These are phyloP conservation scores for Osedax frankpressi DNA, from an alignment of 2,888 invertebrate species.

Conservation along the genomic window DNA sequence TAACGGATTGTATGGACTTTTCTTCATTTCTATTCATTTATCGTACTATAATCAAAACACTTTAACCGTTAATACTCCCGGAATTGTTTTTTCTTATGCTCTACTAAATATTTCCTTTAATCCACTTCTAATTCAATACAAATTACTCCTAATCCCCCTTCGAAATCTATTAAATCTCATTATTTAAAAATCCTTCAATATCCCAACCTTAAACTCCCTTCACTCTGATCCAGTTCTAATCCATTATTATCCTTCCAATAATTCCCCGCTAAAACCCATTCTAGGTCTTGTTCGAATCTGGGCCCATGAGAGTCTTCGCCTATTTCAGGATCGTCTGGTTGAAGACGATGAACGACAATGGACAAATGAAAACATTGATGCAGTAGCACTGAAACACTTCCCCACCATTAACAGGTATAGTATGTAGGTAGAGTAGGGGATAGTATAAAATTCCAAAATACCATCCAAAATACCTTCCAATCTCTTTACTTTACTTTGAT, in stretches of 20 bases:
- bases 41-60: no score
- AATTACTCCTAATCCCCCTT: background rate
- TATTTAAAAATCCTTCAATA: background rate
- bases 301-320: conserved; percentile 93
- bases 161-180: background rate
- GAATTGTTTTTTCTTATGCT: no score
- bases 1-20: no score
- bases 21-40: no score
- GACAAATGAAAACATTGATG: conserved; percentile 95
- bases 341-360: conserved; percentile 85
- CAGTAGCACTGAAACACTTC: conserved; percentile 68
- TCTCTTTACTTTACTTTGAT: background rate
- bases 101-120: no score
- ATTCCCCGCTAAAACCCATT: no score
- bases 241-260: no score
- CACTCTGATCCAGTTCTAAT: no score
- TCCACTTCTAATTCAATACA: background rate
- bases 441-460: no score
- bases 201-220: background rate
- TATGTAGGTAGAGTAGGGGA: no score
- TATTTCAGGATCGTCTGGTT: conserved; percentile 79
- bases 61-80: no score
- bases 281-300: conserved; percentile 72
- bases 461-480: background rate
- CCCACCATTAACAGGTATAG: conserved; percentile 61